Percentiles rank a stretch among this genome's conserved stretches.
These are phyloP conservation scores for Ptychochromis oligacanthus DNA, from an alignment of 2,113 vertebrate species.

Conservation along the genomic window DNA sequence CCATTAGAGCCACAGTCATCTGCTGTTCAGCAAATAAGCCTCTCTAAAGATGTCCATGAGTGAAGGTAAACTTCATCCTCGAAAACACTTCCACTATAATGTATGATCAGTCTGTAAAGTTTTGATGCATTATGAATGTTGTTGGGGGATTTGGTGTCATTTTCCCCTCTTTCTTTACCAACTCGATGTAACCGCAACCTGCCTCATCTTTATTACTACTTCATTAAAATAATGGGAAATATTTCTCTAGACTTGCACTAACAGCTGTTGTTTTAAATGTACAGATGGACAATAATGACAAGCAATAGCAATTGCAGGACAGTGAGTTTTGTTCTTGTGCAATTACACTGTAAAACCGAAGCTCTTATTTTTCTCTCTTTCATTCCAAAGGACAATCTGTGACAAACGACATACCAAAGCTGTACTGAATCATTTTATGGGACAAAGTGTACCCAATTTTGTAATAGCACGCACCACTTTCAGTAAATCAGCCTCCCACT, in stretches of 20 bases:
- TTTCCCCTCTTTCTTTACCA: not conserved
- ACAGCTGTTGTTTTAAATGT: not conserved
- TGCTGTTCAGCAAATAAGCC: not conserved
- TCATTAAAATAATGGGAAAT: not conserved
- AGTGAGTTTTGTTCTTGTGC: not conserved
- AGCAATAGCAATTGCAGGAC: not conserved
- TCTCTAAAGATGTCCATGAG: not conserved
- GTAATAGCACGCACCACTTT: not conserved
- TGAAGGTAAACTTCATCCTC: not conserved
- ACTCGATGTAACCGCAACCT: not conserved
- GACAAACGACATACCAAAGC: conserved; percentile 7
- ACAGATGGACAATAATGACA: not conserved
- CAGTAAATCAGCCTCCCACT: conserved; percentile 23
- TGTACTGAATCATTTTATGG: not conserved
- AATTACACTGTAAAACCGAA: not conserved
- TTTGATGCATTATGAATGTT: not conserved
- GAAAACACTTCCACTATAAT: not conserved
- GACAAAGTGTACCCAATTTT: conserved; percentile 16
- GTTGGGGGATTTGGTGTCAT: not conserved
- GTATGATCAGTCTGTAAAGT: not conserved
- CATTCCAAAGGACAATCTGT: not conserved
- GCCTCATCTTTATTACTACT: not conserved
- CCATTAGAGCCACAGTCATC: not conserved
- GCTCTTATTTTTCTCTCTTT: not conserved
- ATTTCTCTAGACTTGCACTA: not conserved